Base-by-base conservation (phyloP, 2,113 vertebrate genomes). In the Perccottus glenii region DNA sequence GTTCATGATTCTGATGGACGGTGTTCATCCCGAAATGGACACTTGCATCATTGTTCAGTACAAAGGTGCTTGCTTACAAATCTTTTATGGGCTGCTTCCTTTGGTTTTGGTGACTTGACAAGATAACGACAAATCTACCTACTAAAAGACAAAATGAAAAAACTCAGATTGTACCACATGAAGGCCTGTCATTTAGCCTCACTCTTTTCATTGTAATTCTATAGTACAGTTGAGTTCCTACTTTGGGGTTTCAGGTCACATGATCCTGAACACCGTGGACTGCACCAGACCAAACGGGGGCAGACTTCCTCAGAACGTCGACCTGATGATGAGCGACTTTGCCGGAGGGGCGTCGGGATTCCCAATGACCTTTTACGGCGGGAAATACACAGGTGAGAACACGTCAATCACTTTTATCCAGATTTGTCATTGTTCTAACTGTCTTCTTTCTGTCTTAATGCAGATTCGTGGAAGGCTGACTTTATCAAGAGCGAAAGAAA, bases 1-100 rank as follows among this genome's bases (percentile, higher is more conserved):
- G 38, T 94, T 94, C 46, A 94, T 95, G 93, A 94, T 95, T 81
- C 64, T 94, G 52, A 94, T 93, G 93, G 94, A 95, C 14, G 93
- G 92, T 0, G 60, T 94, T 60, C 93, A 93, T 64, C 94, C 94
- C 19, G 94, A 94, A 83, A 93, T 95, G 90, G 93, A 95, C 80
- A 94, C 94, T 0, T 95, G 94, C 64, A 91, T 94, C 67, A 93
- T 94, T 2, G 88, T 94, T 70, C 92, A 95, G 43, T 95, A 94
- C 77, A 94, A 94, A 91, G 93, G 93, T 94, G 76, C 9, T 15
- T 46, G 0, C 14, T 56, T 46, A 33, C 19, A 27, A 27, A 27
- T 27, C 19, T 27, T 27, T 27, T 3, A 27, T 27, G 19, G 19
- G 1, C 19, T 27, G 19, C 19, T 27, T 27, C 19, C 19, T 27